Base-by-base conservation (phyloP, 2,113 vertebrate species). In the Emydura subglobosa region DNA sequence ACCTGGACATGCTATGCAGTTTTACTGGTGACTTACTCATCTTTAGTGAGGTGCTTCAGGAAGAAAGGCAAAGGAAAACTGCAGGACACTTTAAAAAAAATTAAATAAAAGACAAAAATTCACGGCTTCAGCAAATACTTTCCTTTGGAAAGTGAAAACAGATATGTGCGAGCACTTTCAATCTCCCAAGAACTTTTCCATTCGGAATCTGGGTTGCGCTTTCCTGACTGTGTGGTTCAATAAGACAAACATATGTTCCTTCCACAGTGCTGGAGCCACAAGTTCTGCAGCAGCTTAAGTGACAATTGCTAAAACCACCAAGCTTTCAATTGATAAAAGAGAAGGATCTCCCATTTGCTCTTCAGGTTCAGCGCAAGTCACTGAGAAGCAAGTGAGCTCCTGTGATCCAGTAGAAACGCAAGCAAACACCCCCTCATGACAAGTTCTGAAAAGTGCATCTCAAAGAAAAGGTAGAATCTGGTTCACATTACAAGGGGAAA, bases 151-250 rank as follows among this genome's bases (percentile, higher is more conserved):
- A 93, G 89, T 85, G 96, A 85, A 88, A 97, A 91, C 92, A 97
- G 86, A 96, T 95, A 85, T 49, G 87, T 90, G 94, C 89, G 50
- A 96, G 76, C 81, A 93, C 68, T 76, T 94, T 93, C 78, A 85
- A 83, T 86, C 90, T 97, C 96, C 92, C 92, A 95, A 92, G 79
- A 94, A 95, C 85, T 93, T 95, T 96, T 91, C 95, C 95, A 94
- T 90, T 93, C 93, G 22, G 86, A 49, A 93, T 79, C 85, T 83
- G 85, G 85, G 65, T 85, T 89, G 76, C 93, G 47, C 78, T 84
- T 54, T 87, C 53, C 39, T 89, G 95, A 54, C 86, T 86, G 42
- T 4, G 9, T 13, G 84, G 81, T 42, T 89, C 89, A 79, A 85
- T 17, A 94, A 72, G 47, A 80, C 25, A 93, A 88, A 21, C 72